Base-by-base conservation (phyloP, 2,888 invertebrate species). In the Ophonus ardosiacus region DNA sequence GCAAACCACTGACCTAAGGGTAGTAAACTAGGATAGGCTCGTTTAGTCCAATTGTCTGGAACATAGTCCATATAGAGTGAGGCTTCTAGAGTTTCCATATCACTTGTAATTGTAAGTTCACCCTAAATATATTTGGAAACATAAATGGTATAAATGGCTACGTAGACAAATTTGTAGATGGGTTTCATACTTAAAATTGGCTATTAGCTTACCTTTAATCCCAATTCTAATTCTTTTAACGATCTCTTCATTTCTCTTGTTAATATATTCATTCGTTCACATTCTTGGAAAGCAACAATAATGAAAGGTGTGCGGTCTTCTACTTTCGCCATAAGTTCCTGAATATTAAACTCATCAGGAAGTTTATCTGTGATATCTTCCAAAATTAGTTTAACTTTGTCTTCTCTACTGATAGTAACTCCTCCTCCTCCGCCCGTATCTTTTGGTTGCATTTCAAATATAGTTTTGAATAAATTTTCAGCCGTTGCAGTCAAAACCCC, bases 211-310 rank as follows among this genome's bases (percentile, higher is more conserved):
- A 96, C 97, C 93, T 98, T 98, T 5, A 98, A 92, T 3, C 98
- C 98, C 13, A 98, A 93, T 87, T 98, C 97, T 0, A 97, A 92
- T 91, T 98, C 98, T 88, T 94, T 94, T 7, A 98, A 92, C 0
- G 98, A 97, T 43, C 97, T 92, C 81, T 94, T 93, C 86, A 98
- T 94, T 91, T 98, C 97, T 0, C 93, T 92, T 89, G 97, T 97
- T 7, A 99, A 93, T 51, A 93, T 93, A 90, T 98, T 98, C 98
- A 98, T 98, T 61, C 98, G 93, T 91, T 98, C 98, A 90, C 98
- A 98, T 91, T 99, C 98, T 91, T 98, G 97, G 88, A 97, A 94
- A 0, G 97, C 97, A 0, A 98, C 98, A 80, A 98, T 97, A 0
- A 97, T 96, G 90, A 95, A 99, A 0, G 98, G 98, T 1, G 97